These are phyloP conservation scores for Hypsopygia costalis DNA, from an alignment of 2,888 invertebrate species.

Conservation along the genomic window DNA sequence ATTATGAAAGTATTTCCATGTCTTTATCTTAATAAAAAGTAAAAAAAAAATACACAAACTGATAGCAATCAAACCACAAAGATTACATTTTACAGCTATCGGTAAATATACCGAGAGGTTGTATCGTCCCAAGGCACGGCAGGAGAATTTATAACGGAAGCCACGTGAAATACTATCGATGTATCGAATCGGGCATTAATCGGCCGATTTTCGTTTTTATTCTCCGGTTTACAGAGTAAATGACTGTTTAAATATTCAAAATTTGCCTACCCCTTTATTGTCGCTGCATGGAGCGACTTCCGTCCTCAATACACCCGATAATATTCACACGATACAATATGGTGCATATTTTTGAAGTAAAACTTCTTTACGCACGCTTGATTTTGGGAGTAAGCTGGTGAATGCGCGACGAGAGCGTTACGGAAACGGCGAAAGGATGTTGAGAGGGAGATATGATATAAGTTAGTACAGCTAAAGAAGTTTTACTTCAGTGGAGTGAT, in stretches of 20 bases:
- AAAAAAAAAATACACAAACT: neutral
- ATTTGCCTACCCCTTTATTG: constrained; percentile 63
- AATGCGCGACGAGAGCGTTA: too few species aligned
- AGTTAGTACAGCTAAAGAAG: too few species aligned
- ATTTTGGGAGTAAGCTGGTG: too few species aligned
- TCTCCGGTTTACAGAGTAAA: constrained; percentile 36
- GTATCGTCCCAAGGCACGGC: constrained; percentile 13
- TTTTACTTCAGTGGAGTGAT: too few species aligned
- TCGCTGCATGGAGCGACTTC: constrained; percentile 37
- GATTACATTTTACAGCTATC: constrained; percentile 27
- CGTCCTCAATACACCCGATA: constrained; percentile 27
- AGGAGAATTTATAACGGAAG: constrained; percentile 46
- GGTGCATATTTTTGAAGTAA: constrained; percentile 15
- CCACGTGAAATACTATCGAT: constrained; percentile 38
- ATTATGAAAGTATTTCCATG: too few species aligned
- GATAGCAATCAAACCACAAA: constrained; percentile 15
- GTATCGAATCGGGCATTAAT: constrained; percentile 44
- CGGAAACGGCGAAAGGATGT: too few species aligned
- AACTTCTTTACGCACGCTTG: too few species aligned
- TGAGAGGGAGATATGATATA: too few species aligned
- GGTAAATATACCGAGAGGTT: constrained; percentile 27
- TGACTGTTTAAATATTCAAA: constrained; percentile 61
- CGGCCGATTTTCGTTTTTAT: constrained; percentile 46
- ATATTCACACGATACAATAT: constrained; percentile 10
- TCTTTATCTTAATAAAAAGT: too few species aligned